Base-by-base conservation (phyloP, 92 coral and sea anemone genomes). In the Micromussa lordhowensis region DNA sequence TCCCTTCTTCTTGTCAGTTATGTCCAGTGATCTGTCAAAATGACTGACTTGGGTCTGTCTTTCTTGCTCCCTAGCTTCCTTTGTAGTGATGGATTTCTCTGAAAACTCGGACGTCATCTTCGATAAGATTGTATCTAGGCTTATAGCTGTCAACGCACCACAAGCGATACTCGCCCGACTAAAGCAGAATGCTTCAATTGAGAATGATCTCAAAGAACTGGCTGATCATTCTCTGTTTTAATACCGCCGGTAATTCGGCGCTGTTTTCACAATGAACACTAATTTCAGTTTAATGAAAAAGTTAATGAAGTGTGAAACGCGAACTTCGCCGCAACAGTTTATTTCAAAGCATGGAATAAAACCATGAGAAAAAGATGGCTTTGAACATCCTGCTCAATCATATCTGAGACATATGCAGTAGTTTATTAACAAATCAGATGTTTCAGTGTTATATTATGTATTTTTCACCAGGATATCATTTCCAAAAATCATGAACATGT, bases 1-100 rank as follows among this genome's bases (percentile, higher is more conserved):
- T 1, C 96, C 95, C 38, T 79, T 90, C 51, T 93, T 95, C 26
- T 91, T 78, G 17, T 86, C 77, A 2, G 1, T 71, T 38, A 16
- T n/a, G n/a, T 26, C 58, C n/a, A 9, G 36, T 15, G 17, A 48
- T 57, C 26, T 21, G 29, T 66, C 61, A 16, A 36, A 82, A 40
- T 13, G 21, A 4, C 21, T 19, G 40, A 24, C 15, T 14, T 74
- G n/a, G 1, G 40, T 35, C n/a, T 19, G 16, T 35, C 19, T 55
- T 54, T 22, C 73, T 54, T 11, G 24, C 69, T 55, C 70, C 35
- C 53, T 1, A 30, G 66, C 26, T 8, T 55, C 24, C 48, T 36
- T 72, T 3, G 15, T n/a, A 36, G 54, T 6, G 24, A 9, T 19
- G 0, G 63, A 1, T 35, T 69, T 68, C 28, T 68, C 21, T 44